Evolutionary conservation across 1,140 invertebrate species (phyloP), one percentile per base, ranked within the genome.

Genomic region (Pachypsylla venusta): DNA sequence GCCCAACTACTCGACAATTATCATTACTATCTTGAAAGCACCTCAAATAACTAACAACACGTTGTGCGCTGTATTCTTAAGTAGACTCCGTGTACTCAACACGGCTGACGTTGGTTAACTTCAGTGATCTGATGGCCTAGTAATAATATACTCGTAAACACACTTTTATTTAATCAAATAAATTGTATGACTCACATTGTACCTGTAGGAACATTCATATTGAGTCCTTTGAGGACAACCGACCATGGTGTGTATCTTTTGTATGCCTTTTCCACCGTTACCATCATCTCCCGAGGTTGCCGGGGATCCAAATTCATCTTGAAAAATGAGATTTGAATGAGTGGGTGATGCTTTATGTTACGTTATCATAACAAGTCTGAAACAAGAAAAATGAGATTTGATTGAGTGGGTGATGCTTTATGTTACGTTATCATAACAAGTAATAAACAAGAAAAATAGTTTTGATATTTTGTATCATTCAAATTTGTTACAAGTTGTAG

Each of bases 201-300:
- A 13, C 67, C 67, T 48, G 62, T 60, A 3, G 62, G 62, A 4
- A 68, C 66, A 24, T 63, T 68, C 67, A 68, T 68, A 57, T 67
- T 63, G 24, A 68, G 61, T 0, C 66, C 64, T 20, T 58, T 48
- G 2, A 68, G 59, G 1, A 68, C 64, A 20, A 66, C 65, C n/a
- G 60, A 58, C 5, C 54, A 20, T 13, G 60, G 58, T 2, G 25
- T 60, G 48, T 60, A 65, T 19, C 67, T 62, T 56, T 68, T 68
- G 53, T 65, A 66, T 20, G 62, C 62, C 2, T 60, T 53, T 27
- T 57, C 54, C 22, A 63, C 62, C 59, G 58, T 56, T 24, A 63
- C 57, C 20, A 59, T 59, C n/a, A 57, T 27, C 2, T 56, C 59
- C 13, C 56, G 4, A 4, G 4, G 4, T 3, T 22, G 4, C n/a